These are phyloP conservation scores for Charanyca ferruginea DNA, from an alignment of 2,888 invertebrate species.

Conservation along the genomic window DNA sequence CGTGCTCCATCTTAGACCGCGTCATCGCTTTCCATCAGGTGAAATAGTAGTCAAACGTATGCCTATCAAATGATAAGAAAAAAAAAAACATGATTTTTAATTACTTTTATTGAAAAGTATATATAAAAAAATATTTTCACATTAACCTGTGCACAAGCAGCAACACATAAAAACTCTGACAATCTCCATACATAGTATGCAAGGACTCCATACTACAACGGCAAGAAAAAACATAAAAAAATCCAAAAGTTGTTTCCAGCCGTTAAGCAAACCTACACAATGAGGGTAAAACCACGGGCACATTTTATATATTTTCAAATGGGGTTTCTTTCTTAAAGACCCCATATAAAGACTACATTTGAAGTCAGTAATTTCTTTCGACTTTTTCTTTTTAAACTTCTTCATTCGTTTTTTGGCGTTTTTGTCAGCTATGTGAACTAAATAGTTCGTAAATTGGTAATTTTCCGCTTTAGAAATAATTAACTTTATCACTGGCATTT, in stretches of 20 bases:
- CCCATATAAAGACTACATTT: slow-evolving; percentile 74
- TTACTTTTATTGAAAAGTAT: not conserved
- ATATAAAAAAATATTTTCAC: not conserved
- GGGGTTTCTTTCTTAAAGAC: slow-evolving; percentile 73
- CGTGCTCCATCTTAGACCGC: too few species aligned
- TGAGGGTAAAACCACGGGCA: slow-evolving; percentile 80
- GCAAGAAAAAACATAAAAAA: slow-evolving; percentile 74
- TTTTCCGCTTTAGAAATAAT: slow-evolving; percentile 18
- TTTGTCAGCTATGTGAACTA: slow-evolving; percentile 44
- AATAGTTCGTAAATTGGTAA: slow-evolving; percentile 38
- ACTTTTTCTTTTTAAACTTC: slow-evolving; percentile 17
- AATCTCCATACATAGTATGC: slow-evolving; percentile 73
- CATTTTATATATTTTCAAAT: slow-evolving; percentile 67
- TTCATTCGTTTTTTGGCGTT: slow-evolving; percentile 35
- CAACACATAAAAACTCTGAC: slow-evolving; percentile 72
- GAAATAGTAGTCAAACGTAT: too few species aligned
- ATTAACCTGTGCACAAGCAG: slow-evolving; percentile 69
- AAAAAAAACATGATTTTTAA: too few species aligned
- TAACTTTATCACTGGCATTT: slow-evolving; percentile 10
- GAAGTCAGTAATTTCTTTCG: slow-evolving; percentile 58
- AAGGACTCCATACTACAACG: slow-evolving; percentile 79
- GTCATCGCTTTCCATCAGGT: too few species aligned
- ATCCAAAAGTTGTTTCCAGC: slow-evolving; percentile 73
- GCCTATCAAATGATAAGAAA: too few species aligned
- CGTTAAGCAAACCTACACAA: slow-evolving; percentile 67